Base-by-base conservation (phyloP, 2,113 vertebrate genomes). In the Brachyistius frenatus region DNA sequence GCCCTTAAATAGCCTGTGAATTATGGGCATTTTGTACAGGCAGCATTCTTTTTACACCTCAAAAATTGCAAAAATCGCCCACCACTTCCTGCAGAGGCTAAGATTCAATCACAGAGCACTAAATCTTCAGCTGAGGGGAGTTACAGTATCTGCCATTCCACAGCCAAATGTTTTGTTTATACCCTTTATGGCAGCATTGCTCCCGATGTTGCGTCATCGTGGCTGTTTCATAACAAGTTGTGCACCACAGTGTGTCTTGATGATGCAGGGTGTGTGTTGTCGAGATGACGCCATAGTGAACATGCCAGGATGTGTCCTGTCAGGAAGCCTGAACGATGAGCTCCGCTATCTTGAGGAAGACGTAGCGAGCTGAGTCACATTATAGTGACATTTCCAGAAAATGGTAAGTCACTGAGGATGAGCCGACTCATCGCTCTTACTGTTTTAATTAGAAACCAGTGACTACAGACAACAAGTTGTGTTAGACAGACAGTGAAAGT, bases 371-470 rank as follows among this genome's bases (percentile, higher is more conserved):
- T 92, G 91, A 91, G 88, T 94, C 92, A 93, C 79, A 52, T 85
- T 54, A 14, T 55, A 66, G 69, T 60, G 86, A 74, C 78, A 74
- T 23, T 36, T 82, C 44, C 30, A 58, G 56, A 85, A 83, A 36
- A 75, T 9, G 79, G 92, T 87, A 93, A 86, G 74, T 88, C 75
- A n/a, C 37, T 7, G 54, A 87, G 58, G 73, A 91, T 82, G 86
- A 91, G 88, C 86, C 30, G 52, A 80, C 79, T 93, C 92, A 89
- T 94, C 80, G 5, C 78, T 90, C 88, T 87, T 91, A 85, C 58
- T 73, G 76, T 84, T 92, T 88, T 92, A 90, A 91, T 92, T 87
- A 74, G 89, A 81, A 90, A 86, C 78, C 75, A 79, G 80, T 88
- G 85, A 89, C 82, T 76, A 75, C 66, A 83, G 57, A 83, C 72